Percentiles rank a stretch among this genome's conserved stretches.
Evolutionary conservation across 2,888 invertebrate genomes (phyloP).

Genomic region (Matsumyia berberina): DNA sequence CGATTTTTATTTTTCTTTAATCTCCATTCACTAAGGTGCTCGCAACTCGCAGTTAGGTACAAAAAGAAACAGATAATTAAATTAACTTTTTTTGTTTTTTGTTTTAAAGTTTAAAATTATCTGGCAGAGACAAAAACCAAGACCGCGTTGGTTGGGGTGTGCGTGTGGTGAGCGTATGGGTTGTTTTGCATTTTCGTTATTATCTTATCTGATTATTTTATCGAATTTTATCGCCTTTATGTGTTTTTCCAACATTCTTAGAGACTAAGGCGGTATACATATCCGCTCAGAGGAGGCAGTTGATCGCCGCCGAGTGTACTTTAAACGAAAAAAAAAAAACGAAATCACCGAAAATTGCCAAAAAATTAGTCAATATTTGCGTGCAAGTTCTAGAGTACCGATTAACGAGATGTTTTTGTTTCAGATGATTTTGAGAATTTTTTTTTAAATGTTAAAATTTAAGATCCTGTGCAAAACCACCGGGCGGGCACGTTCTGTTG

Average conservation of each 20-base stretch:
- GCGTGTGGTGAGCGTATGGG: conserved; percentile 21
- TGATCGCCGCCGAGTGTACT: conserved; percentile 57
- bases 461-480: neutral
- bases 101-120: conserved; percentile 55
- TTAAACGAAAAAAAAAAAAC: conserved; percentile 39
- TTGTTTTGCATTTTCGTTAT: conserved; percentile 72
- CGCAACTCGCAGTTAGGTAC: conserved; percentile 31
- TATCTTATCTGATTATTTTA: conserved; percentile 74
- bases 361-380: neutral
- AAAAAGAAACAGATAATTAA: conserved; percentile 44
- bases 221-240: conserved; percentile 72
- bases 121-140: conserved; percentile 54
- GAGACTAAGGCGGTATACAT: conserved; percentile 53
- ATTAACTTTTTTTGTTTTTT: conserved; percentile 53
- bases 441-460: conserved; percentile 11
- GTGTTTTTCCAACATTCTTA: conserved; percentile 67
- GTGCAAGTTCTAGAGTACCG: neutral
- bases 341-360: neutral
- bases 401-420: neutral
- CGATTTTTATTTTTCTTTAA: conserved; percentile 15
- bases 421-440: neutral
- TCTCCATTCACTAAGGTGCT: conserved; percentile 46
- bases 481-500: neutral
- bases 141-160: conserved; percentile 8
- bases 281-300: conserved; percentile 38